Conservation (phyloP, 2,888 invertebrate species). For the Vesta saturnalis region DNA sequence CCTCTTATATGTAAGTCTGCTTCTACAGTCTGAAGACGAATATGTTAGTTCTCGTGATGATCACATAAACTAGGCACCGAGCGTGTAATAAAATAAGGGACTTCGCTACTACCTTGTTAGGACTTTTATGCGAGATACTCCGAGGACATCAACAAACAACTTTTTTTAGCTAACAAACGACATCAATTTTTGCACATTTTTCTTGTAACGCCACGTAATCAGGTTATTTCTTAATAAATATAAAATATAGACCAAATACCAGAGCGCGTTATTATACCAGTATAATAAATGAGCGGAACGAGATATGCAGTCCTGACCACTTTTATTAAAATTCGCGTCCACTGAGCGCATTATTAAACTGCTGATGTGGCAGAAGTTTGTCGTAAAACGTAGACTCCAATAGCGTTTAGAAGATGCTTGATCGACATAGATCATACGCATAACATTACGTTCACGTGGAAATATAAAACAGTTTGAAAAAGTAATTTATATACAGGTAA, state of each 20-base stretch:
- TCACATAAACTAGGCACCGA: constrained; percentile 32
- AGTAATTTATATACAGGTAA: constrained; percentile 27
- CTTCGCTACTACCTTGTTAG: constrained; percentile 34
- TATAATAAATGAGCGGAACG: constrained; percentile 44
- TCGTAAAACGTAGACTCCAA: constrained; percentile 47
- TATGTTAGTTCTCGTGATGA: constrained; percentile 28
- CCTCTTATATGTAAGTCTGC: constrained; percentile 28
- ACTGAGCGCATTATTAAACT: constrained; percentile 46
- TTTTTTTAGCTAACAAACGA: constrained; percentile 7
- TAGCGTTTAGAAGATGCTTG: constrained; percentile 15
- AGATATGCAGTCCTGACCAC: constrained; percentile 43
- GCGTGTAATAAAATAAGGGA: constrained; percentile 33
- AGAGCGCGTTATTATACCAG: background rate
- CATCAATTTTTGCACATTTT: background rate
- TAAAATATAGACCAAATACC: background rate
- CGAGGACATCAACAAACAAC: constrained; percentile 31
- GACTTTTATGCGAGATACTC: constrained; percentile 28
- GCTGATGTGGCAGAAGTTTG: constrained; percentile 53
- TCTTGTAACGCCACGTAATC: background rate
- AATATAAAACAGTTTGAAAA: background rate
- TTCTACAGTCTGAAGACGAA: constrained; percentile 18
- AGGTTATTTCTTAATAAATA: background rate
- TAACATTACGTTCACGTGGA: background rate
- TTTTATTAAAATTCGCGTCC: constrained; percentile 53
- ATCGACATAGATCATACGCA: background rate